Evolutionary conservation across 37 sponge, comb jelly and placozoan species (phyloP).

Genomic region (Hormiphora californensis): DNA sequence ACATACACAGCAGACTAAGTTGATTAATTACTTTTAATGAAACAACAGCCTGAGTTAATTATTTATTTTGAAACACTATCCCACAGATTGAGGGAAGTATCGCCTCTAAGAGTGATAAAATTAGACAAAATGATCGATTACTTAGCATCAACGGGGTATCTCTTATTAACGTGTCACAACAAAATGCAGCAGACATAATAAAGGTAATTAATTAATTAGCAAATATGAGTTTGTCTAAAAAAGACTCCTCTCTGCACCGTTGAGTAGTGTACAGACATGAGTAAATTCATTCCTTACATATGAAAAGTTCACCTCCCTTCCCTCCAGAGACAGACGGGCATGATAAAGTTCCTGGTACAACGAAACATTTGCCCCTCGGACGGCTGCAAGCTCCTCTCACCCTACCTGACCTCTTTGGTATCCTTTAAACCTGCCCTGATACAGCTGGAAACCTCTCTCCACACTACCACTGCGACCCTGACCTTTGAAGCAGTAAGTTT

Average conservation of each 20-base stretch:
- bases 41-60: neutral
- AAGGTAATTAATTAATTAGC: no score
- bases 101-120: neutral
- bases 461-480: neutral
- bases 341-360: slow-evolving; percentile 21
- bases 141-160: slow-evolving; percentile 17
- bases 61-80: neutral
- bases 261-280: no score
- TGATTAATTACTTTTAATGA: neutral
- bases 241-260: no score
- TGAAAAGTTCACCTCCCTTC: no score
- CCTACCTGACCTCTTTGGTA: slow-evolving; percentile 24
- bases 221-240: no score
- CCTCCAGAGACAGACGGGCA: slow-evolving; percentile 22
- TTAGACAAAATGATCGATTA: slow-evolving; percentile 11
- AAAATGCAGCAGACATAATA: slow-evolving; percentile 49
- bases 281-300: no score
- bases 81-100: slow-evolving; percentile 20
- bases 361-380: slow-evolving; percentile 8
- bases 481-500: neutral
- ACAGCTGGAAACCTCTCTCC: slow-evolving; percentile 4
- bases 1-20: neutral
- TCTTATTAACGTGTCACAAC: slow-evolving; percentile 21
- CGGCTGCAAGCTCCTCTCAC: neutral
- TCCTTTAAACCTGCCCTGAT: slow-evolving; percentile 45